phyloP scores from a whole-genome alignment of 2,797 vertebrate species.

The Sandelia bainsii region DNA sequence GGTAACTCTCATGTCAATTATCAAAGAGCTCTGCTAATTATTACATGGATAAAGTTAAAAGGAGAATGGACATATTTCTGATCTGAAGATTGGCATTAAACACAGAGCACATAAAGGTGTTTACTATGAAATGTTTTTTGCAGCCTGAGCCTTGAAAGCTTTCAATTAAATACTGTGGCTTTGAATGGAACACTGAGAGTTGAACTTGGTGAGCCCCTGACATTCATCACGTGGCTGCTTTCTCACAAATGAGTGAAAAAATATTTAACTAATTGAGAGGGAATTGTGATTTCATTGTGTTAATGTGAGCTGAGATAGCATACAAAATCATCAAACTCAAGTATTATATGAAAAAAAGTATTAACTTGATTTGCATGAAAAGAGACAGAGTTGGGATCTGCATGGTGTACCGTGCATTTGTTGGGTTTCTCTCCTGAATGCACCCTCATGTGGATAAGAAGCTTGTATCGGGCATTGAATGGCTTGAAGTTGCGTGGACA shows the following conservation, averaged over 20 bases:
- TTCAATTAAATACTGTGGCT: slow-evolving; percentile 41
- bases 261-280: slow-evolving; percentile 12
- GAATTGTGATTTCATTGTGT: slow-evolving; percentile 8
- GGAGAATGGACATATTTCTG: slow-evolving; percentile 58
- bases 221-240: slow-evolving; percentile 46
- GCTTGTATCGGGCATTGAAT: slow-evolving; percentile 97
- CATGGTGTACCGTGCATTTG: slow-evolving; percentile 92
- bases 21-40: slow-evolving; percentile 77
- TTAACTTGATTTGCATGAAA: slow-evolving; percentile 12
- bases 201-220: slow-evolving; percentile 35
- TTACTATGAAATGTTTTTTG: slow-evolving; percentile 31
- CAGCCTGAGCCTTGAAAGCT: slow-evolving; percentile 38
- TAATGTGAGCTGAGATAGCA: background rate
- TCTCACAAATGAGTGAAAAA: slow-evolving; percentile 23
- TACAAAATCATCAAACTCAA: background rate
- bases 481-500: slow-evolving; percentile 94
- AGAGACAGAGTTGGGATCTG: slow-evolving; percentile 26
- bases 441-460: slow-evolving; percentile 98
- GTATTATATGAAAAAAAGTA: background rate
- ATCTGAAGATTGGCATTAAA: slow-evolving; percentile 55
- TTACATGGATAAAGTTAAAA: slow-evolving; percentile 58
- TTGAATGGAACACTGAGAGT: slow-evolving; percentile 42
- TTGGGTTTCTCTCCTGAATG: slow-evolving; percentile 99
- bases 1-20: slow-evolving; percentile 77
- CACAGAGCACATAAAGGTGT: slow-evolving; percentile 50